Percentiles rank a stretch among this genome's conserved stretches.
These are phyloP conservation scores for Malurus elegans DNA, from an alignment of 2,113 vertebrate genomes.

Conservation along the genomic window DNA sequence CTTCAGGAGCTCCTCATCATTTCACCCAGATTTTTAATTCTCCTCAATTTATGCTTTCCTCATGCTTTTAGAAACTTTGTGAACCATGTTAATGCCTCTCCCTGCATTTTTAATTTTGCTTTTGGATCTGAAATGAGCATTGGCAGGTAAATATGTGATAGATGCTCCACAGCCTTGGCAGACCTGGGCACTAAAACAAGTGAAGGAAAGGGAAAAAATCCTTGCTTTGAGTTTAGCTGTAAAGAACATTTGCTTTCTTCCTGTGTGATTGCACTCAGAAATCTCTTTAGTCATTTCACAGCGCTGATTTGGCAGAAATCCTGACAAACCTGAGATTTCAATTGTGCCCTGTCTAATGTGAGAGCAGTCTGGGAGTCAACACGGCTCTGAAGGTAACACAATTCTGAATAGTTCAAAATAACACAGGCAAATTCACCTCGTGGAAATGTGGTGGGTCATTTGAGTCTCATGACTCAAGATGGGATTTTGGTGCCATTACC, in stretches of 20 bases:
- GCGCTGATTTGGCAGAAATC: neutral
- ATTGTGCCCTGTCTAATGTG: neutral
- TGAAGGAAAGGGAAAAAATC: neutral
- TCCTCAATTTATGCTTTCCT: neutral
- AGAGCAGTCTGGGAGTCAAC: neutral
- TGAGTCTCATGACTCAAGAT: neutral
- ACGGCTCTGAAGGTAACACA: neutral
- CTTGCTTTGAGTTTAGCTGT: neutral
- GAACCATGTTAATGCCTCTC: neutral
- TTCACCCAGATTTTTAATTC: neutral
- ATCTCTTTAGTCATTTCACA: neutral
- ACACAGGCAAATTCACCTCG: neutral
- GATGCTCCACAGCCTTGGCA: neutral
- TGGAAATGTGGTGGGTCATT: accelerated
- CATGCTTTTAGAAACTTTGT: neutral
- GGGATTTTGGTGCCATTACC: neutral
- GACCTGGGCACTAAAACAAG: neutral
- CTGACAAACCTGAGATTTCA: neutral
- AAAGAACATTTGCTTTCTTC: neutral
- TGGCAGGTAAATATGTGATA: neutral
- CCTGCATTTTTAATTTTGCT: neutral
- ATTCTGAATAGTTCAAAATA: neutral
- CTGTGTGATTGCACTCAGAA: neutral
- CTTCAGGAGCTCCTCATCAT: neutral
- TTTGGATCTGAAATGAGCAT: neutral